Evolutionary conservation across 1,140 invertebrate genomes (phyloP), one percentile per base, ranked within the genome.

Genomic region (Zaprionus camerounensis): DNA sequence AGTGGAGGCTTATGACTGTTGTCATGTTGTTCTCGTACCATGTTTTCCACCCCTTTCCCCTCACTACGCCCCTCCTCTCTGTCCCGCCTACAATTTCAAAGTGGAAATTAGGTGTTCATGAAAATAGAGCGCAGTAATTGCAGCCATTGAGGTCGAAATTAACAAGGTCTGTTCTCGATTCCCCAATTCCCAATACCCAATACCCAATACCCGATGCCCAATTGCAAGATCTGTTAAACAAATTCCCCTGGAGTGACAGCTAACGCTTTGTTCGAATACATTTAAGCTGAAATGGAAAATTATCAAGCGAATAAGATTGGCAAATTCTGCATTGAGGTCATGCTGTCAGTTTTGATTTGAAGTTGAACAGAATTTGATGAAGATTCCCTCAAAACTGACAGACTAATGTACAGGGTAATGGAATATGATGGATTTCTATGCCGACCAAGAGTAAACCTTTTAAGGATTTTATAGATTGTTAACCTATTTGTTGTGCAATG

Each of bases 1-100:
- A 36, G 51, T 26, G 17, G 7, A 51, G 28, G 41, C 83, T 87
- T 84, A 87, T 88, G 71, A 88, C 77, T 87, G 81, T 90, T 57
- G 44, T 72, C 63, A 56, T 63, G 44, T 38, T 38, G 58, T 24
- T 24, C 20, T 15, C 9, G 12, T 22, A 13, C 1, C 34, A 34
- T 38, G 36, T 63, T 38, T 15, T 34, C 4, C n/a, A 17, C 6
- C 41, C 15, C n/a, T 7, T 15, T 1, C 41, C 7, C 41, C 0
- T 34, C 2, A 11, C 5, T 7, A 11, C 7, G 2, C 2, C 3
- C 13, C 41, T 2, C n/a, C 1, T 15, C 2, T 0, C 20, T 11
- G 6, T 51, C 4, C 22, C 20, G 3, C 44, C 17, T 59, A 15
- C 24, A 36, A 26, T 36, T 71, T 66, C n/a, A 64, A 59, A 66